Base-by-base conservation (phyloP, 2,797 vertebrate genomes). In the Natrix natrix region DNA sequence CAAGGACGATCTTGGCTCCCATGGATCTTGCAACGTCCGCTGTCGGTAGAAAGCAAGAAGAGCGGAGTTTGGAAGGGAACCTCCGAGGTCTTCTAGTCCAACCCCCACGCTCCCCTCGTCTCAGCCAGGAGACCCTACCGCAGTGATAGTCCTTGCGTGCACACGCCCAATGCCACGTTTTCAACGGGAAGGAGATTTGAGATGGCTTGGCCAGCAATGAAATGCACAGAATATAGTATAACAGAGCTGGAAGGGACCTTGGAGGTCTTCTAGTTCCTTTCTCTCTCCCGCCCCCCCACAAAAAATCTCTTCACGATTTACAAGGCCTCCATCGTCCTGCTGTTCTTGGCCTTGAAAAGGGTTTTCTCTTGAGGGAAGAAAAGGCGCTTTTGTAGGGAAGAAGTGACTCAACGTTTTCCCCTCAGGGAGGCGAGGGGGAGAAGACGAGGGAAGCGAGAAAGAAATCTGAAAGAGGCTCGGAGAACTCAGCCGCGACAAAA, bases 1-100 rank as follows among this genome's bases (percentile, higher is more conserved):
- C 99, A 0, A 99, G 98, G 95, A 99, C 99, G 90, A 99, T 98
- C 95, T 99, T 99, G 1, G 99, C 99, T 0, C 99, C 99, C 98
- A 98, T 98, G 13, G 98, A 99, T 93, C 98, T 98, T 52, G 99
- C 98, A 14, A 99, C 99, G 0, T 99, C 99, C 13, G 99, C 99
- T 99, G 52, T 86, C 69, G 60, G 96, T 66, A 90, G 61, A 78
- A 88, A 13, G 2, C 95, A 48, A 48, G 60, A 13, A 22, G 93
- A 86, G n/a, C 13, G 5, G 28, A 69, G n/a, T 69, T 69, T 14
- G 63, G 63, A n/a, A 66, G 12, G 28, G 63, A 5, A n/a, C 28
- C 63, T 13, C 0, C 0, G 13, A 16, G 63, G 28, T n/a, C 28
- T n/a, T 66, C 63, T 66, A n/a, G 63, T 14, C 63, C 63, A 66